A percentile compares a stretch with the other conserved stretches of the same genome.
These are phyloP conservation scores for Tetranychus cinnabarinus DNA, from an alignment of 1,140 invertebrate genomes.

Conservation along the genomic window DNA sequence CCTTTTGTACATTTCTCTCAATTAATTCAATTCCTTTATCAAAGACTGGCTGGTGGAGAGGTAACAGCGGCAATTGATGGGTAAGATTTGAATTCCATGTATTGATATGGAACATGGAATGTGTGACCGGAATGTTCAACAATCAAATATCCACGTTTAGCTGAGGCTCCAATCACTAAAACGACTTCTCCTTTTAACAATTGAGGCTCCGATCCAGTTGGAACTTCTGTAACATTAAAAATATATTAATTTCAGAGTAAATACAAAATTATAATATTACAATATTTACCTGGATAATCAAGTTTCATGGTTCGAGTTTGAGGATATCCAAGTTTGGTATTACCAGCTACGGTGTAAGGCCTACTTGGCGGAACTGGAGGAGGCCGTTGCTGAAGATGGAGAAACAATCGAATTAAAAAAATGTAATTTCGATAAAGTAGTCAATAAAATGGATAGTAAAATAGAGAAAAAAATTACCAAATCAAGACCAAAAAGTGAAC, in stretches of 20 bases:
- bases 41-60: too few species aligned
- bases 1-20: too few species aligned
- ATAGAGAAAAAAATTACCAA: constrained; percentile 27
- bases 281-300: constrained; percentile 43
- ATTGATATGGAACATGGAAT: constrained; percentile 63
- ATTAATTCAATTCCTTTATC: too few species aligned
- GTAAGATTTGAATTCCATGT: constrained; percentile 34
- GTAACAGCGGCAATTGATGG: neutral
- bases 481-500: constrained; percentile 64
- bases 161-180: constrained; percentile 51
- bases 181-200: constrained; percentile 56
- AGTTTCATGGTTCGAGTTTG: constrained; percentile 72
- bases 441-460: too few species aligned
- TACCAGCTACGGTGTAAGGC: constrained; percentile 65
- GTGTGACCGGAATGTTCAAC: constrained; percentile 35
- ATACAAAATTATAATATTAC: neutral
- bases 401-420: neutral
- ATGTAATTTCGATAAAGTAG: too few species aligned
- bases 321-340: constrained; percentile 71
- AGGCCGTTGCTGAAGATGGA: constrained; percentile 42
- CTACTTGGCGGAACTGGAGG: constrained; percentile 67
- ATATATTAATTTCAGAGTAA: neutral
- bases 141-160: constrained; percentile 47
- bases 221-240: neutral
- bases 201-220: constrained; percentile 24